Percentiles rank a stretch among this genome's conserved stretches.
Conservation (phyloP, 2,888 invertebrate species). For the Diarsia mendica region DNA sequence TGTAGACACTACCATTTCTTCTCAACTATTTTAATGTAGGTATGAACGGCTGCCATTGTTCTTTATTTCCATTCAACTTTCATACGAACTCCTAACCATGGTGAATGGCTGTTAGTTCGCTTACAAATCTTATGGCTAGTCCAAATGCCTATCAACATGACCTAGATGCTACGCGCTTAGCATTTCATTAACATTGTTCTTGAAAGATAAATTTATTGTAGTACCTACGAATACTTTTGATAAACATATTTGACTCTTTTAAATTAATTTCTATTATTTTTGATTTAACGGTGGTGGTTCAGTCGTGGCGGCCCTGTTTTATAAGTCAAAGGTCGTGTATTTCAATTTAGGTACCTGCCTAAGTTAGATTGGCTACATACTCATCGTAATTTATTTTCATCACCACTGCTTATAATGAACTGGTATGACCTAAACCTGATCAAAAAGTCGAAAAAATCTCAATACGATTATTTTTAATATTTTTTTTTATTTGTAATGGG, state of each 20-base stretch:
- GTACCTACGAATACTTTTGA: background rate
- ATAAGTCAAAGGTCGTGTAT: background rate
- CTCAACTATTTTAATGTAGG: too few species aligned
- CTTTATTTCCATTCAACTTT: constrained; percentile 51
- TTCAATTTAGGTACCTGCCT: too few species aligned
- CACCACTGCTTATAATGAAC: too few species aligned
- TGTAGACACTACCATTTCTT: too few species aligned
- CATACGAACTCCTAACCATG: constrained; percentile 35
- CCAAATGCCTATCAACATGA: constrained; percentile 23
- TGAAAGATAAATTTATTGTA: background rate
- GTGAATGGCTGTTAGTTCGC: constrained; percentile 37
- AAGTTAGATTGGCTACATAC: too few species aligned
- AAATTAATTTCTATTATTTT: background rate
- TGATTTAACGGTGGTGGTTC: fast-evolving
- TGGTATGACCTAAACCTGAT: too few species aligned
- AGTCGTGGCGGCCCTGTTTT: background rate
- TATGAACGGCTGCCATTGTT: too few species aligned
- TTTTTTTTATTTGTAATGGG: too few species aligned
- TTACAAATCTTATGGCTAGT: constrained; percentile 41
- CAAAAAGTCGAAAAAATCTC: too few species aligned
- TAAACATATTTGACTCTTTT: background rate
- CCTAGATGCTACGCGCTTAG: constrained; percentile 5
- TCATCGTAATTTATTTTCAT: too few species aligned
- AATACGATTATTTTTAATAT: too few species aligned
- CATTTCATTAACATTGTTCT: background rate